phyloP scores from a whole-genome alignment of 2,888 invertebrate genomes.

The Drosophila meridiana region DNA sequence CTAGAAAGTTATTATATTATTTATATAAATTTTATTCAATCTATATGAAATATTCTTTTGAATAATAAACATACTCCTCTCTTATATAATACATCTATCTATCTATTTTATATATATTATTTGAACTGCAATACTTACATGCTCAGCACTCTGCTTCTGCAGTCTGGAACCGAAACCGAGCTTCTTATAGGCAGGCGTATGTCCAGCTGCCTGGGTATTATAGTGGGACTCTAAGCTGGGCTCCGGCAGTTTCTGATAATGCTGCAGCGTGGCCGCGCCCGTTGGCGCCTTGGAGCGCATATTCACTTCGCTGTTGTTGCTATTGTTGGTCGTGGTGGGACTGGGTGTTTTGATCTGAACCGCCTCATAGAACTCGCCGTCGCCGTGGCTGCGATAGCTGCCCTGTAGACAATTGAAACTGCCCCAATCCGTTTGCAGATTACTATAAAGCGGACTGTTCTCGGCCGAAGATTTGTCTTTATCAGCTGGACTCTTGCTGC shows the following conservation, averaged over 20 bases:
- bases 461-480: constrained; percentile 40
- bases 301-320: constrained; percentile 52
- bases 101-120: background rate
- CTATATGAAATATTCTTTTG: background rate
- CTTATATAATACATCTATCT: too few relatives aligned
- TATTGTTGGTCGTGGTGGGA: constrained; percentile 27
- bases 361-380: constrained; percentile 80
- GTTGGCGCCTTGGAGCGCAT: constrained; percentile 65
- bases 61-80: background rate
- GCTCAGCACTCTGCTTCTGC: constrained; percentile 54
- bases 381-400: constrained; percentile 81
- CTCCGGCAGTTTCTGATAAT: constrained; percentile 79
- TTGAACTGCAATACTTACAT: constrained; percentile 38
- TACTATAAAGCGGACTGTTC: constrained; percentile 53
- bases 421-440: constrained; percentile 64
- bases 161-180: constrained; percentile 69
- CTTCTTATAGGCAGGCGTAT: constrained; percentile 67
- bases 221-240: constrained; percentile 71
- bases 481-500: constrained; percentile 24
- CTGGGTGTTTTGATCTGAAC: constrained; percentile 60
- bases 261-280: constrained; percentile 72
- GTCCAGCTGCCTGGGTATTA: constrained; percentile 69
- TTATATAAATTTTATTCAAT: background rate
- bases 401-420: constrained; percentile 81
- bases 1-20: too few relatives aligned